A percentile compares a stretch with the other conserved stretches of the same genome.
Evolutionary conservation across 2,797 vertebrate species (phyloP).

Genomic region (Poecilia gillii): DNA sequence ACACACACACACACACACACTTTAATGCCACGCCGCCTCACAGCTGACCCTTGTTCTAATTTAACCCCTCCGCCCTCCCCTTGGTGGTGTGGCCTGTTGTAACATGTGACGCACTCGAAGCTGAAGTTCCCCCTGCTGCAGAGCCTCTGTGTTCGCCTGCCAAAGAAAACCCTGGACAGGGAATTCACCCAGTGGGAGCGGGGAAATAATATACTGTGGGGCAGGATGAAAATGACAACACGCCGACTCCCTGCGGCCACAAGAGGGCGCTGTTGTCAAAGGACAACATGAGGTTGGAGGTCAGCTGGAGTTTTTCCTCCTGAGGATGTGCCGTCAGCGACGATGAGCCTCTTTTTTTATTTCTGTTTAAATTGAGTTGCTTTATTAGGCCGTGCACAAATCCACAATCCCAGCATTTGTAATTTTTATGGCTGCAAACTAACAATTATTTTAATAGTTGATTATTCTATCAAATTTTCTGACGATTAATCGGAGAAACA

Average conservation of each 20-base stretch:
- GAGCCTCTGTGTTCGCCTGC: slow-evolving; percentile 62
- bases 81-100: slow-evolving; percentile 19
- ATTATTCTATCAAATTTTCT: no score
- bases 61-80: slow-evolving; percentile 34
- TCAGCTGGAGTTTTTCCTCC: slow-evolving; percentile 24
- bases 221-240: slow-evolving; percentile 68
- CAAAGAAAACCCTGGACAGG: slow-evolving; percentile 61
- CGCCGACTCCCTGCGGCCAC: slow-evolving; percentile 46
- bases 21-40: slow-evolving; percentile 15
- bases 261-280: slow-evolving; percentile 61
- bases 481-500: no score
- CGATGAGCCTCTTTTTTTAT: no score
- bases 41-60: slow-evolving; percentile 12
- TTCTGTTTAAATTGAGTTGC: no score
- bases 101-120: slow-evolving; percentile 52
- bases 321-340: neutral
- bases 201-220: slow-evolving; percentile 48
- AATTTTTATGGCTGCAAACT: no score
- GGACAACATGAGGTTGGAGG: slow-evolving; percentile 47
- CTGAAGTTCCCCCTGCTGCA: slow-evolving; percentile 63
- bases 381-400: neutral
- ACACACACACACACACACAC: no score
- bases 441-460: no score
- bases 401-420: neutral
- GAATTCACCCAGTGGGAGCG: slow-evolving; percentile 57